Evolutionary conservation across 2,888 invertebrate genomes (phyloP), one percentile per base, ranked within the genome.

Genomic region (Acrocera orbiculus): DNA sequence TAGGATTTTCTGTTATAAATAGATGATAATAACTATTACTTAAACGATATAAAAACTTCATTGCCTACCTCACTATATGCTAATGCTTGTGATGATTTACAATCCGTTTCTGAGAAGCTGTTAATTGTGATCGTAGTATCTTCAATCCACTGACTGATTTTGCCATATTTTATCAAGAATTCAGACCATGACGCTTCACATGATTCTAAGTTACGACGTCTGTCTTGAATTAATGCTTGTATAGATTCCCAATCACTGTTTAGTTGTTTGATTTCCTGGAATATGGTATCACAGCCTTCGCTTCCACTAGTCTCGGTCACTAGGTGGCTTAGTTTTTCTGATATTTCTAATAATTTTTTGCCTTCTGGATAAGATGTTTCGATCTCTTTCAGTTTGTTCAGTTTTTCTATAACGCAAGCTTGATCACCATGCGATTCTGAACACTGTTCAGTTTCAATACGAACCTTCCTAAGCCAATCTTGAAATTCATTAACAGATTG

Each of bases 351-450:
- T 23, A 86, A 52, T 2, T 67, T 65, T 50, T 80, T 79, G 31
- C 76, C 83, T 55, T 78, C 74, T 1, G 76, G 68, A 40, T 86
- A 61, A 1, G 73, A 69, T 15, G 65, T 63, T 8, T 70, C 68
- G 30, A 86, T 73, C 44, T 75, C 71, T 32, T 70, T 69, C 16
- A 87, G 70, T 47, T 74, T 79, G 30, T 71, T 70, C 19, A 83
- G 70, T 52, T 86, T 83, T 45, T 77, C 73, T 36, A 76, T 66
- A 1, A 81, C 76, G 34, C 72, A 70, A 31, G 76, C 74, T 44
- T 80, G 77, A 51, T 90, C 89, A 4, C 89, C 89, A 50, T 87
- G 87, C 1, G 83, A 77, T 53, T 89, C 86, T 4, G 81, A 75
- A 44, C 79, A 78, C 46, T 82, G 77, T 49, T 87, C 86, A 17